Evolutionary conservation across 2,888 invertebrate species (phyloP).

Genomic region (Operophtera brumata): DNA sequence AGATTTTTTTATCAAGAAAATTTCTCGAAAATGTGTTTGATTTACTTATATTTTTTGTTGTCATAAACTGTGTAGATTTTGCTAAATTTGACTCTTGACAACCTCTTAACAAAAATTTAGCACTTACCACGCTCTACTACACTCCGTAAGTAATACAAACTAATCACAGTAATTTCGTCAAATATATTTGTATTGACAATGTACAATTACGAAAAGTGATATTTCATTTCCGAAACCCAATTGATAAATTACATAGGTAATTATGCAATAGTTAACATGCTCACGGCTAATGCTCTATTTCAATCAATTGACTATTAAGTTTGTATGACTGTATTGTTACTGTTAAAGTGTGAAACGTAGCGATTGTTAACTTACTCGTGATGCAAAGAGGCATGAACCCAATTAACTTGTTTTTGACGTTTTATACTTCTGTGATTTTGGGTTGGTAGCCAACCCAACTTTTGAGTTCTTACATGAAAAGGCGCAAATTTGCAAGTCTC

Average conservation of each 20-base stretch:
- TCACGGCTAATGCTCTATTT: slow-evolving; percentile 19
- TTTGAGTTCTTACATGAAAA: too few relatives aligned
- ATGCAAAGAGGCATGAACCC: background rate
- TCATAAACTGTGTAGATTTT: too few relatives aligned
- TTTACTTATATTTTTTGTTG: too few relatives aligned
- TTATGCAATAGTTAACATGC: slow-evolving; percentile 22
- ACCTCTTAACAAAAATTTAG: background rate
- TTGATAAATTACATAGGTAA: slow-evolving; percentile 20
- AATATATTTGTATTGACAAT: slow-evolving; percentile 22
- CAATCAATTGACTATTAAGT: slow-evolving; percentile 11
- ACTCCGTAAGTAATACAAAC: slow-evolving; percentile 11
- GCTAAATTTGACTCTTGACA: too few relatives aligned
- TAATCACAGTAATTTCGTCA: slow-evolving; percentile 15
- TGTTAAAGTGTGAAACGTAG: slow-evolving; percentile 1
- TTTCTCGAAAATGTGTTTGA: too few relatives aligned
- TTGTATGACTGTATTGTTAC: slow-evolving; percentile 10
- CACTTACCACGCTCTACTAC: slow-evolving; percentile 8
- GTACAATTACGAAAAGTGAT: slow-evolving; percentile 12
- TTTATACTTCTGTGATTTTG: too few relatives aligned
- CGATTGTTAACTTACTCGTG: background rate
- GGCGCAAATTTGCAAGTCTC: too few relatives aligned
- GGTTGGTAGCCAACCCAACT: too few relatives aligned
- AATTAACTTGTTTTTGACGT: too few relatives aligned
- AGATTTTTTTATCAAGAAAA: too few relatives aligned
- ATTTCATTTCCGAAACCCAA: slow-evolving; percentile 17